phyloP scores from a whole-genome alignment of 1,140 invertebrate species.

The Lepidostoma basale region DNA sequence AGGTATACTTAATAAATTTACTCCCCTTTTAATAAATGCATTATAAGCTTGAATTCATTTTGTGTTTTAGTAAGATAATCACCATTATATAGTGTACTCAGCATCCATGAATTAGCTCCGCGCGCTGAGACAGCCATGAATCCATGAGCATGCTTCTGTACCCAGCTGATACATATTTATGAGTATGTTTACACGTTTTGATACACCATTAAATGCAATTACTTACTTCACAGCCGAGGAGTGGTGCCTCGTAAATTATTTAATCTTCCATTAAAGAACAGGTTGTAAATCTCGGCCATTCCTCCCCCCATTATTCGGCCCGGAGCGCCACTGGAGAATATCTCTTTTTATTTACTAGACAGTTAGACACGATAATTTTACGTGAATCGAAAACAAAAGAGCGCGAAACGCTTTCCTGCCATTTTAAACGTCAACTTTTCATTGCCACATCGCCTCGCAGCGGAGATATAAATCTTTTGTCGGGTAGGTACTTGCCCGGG shows the following conservation, averaged over 20 bases:
- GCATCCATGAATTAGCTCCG: no score
- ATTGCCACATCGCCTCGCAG: not conserved
- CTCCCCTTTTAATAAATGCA: no score
- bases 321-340: not conserved
- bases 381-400: not conserved
- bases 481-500: no score
- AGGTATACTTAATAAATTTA: no score
- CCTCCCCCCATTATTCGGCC: not conserved
- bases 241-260: not conserved
- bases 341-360: not conserved
- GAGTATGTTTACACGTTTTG: constrained; percentile 7
- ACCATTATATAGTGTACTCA: no score
- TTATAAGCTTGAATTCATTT: no score
- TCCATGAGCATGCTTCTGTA: no score
- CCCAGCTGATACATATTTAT: not conserved
- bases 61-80: no score
- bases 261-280: constrained; percentile 10
- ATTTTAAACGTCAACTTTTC: not conserved
- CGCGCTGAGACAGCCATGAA: no score
- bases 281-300: not conserved
- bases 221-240: not conserved
- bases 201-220: constrained; percentile 3
- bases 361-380: not conserved
- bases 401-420: not conserved
- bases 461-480: no score